These are phyloP conservation scores for Pristiophorus japonicus DNA, from an alignment of 2,113 vertebrate species.

Conservation along the genomic window DNA sequence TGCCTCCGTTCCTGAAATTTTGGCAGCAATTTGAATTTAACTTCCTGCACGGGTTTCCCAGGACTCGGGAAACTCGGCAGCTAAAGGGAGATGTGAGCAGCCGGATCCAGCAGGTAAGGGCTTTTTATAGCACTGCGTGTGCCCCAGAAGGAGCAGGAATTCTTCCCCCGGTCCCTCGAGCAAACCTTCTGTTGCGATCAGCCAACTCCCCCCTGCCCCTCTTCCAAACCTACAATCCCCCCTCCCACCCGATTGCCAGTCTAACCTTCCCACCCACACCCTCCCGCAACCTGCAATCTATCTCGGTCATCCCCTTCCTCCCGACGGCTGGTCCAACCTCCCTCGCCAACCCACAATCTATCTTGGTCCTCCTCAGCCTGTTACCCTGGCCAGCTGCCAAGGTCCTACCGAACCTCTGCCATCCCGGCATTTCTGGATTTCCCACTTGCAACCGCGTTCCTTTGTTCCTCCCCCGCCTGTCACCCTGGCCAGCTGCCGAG, in stretches of 20 bases:
- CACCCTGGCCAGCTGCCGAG: too few species aligned
- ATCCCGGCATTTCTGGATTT: background rate
- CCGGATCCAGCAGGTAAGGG: too few species aligned
- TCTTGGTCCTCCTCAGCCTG: background rate
- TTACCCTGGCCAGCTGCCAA: too few species aligned
- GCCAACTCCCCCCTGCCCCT: background rate
- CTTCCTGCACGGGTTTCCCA: too few species aligned
- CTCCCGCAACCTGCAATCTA: background rate
- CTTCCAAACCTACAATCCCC: background rate
- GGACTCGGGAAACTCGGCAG: too few species aligned
- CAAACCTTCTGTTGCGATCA: background rate
- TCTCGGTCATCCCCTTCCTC: background rate
- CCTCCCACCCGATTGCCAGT: background rate
- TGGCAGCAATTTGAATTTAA: too few species aligned
- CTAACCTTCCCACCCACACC: background rate
- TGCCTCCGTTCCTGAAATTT: too few species aligned
- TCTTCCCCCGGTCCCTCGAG: background rate
- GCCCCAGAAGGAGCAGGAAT: background rate
- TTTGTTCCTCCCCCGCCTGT: background rate
- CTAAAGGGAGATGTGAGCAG: too few species aligned
- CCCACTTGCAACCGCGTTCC: too few species aligned
- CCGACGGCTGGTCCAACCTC: background rate
- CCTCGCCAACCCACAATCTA: too few species aligned
- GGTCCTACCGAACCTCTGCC: too few species aligned
- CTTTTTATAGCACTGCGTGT: background rate